Evolutionary conservation across 1,140 invertebrate species (phyloP).

Genomic region (Dendroctonus valens): DNA sequence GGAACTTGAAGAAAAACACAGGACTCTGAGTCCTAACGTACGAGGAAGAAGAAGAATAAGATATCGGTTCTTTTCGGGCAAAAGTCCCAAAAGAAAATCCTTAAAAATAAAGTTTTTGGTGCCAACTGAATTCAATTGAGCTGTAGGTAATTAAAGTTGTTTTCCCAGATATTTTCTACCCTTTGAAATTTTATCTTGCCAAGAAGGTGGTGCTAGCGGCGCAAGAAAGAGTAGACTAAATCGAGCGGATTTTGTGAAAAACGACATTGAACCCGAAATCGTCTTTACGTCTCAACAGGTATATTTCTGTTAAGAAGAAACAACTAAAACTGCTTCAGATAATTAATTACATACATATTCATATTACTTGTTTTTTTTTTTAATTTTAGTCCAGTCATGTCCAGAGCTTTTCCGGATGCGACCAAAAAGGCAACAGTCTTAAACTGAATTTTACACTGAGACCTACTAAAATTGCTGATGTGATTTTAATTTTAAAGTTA

Average conservation of each 20-base stretch:
- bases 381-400: conserved; percentile 30
- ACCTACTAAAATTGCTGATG: conserved; percentile 33
- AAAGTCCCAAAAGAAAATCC: no score
- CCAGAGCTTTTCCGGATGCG: conserved; percentile 33
- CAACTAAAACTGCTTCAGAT: not conserved
- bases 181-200: conserved; percentile 32
- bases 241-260: conserved; percentile 8
- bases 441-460: conserved; percentile 34
- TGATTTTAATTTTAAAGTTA: conserved; percentile 33
- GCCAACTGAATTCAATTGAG: no score
- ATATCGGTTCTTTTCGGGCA: no score
- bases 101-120: no score
- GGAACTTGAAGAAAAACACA: no score
- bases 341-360: not conserved
- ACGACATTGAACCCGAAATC: conserved; percentile 17
- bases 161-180: conserved; percentile 37
- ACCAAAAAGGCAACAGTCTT: conserved; percentile 39
- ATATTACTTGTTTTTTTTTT: conserved; percentile 13
- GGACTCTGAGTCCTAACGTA: no score
- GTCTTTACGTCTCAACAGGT: conserved; percentile 23
- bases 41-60: no score
- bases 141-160: not conserved
- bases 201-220: conserved; percentile 28
- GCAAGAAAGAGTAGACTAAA: conserved; percentile 18
- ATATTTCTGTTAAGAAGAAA: not conserved